These are phyloP conservation scores for Clarias gariepinus DNA, from an alignment of 2,113 vertebrate species.

Conservation along the genomic window DNA sequence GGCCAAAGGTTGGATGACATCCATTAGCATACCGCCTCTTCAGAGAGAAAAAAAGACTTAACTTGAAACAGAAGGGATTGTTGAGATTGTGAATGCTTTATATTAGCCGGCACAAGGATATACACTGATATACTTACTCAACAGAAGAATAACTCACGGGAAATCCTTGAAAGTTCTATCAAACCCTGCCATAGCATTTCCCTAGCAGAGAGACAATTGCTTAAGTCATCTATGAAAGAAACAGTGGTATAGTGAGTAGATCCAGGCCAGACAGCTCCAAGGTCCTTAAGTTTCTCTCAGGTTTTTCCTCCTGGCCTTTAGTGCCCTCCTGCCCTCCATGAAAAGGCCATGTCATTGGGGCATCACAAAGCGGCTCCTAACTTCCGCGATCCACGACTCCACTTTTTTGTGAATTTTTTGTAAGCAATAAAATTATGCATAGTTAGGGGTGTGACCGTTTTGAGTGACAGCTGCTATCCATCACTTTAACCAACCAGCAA, in stretches of 20 bases:
- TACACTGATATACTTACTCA: neutral
- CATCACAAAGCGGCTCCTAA: too few relatives aligned
- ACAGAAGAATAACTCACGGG: too few relatives aligned
- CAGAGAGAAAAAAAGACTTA: neutral
- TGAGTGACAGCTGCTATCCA: too few relatives aligned
- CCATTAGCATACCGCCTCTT: neutral
- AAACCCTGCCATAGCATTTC: neutral
- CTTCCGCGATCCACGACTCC: too few relatives aligned
- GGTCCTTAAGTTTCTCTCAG: neutral
- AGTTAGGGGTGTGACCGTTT: too few relatives aligned
- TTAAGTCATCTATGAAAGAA: too few relatives aligned
- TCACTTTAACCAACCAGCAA: too few relatives aligned
- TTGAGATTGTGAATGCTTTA: neutral
- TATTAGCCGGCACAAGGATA: neutral
- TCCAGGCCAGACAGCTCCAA: neutral
- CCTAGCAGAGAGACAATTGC: neutral
- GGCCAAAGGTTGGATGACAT: neutral
- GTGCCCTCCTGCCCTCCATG: neutral
- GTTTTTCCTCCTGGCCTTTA: neutral
- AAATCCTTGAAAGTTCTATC: too few relatives aligned
- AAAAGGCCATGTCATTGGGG: too few relatives aligned
- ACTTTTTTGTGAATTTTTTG: too few relatives aligned
- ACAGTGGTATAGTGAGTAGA: neutral
- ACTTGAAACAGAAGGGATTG: neutral
- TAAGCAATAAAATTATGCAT: too few relatives aligned